phyloP scores from a whole-genome alignment of 2,113 vertebrate genomes.

The Pardalotus punctatus region DNA sequence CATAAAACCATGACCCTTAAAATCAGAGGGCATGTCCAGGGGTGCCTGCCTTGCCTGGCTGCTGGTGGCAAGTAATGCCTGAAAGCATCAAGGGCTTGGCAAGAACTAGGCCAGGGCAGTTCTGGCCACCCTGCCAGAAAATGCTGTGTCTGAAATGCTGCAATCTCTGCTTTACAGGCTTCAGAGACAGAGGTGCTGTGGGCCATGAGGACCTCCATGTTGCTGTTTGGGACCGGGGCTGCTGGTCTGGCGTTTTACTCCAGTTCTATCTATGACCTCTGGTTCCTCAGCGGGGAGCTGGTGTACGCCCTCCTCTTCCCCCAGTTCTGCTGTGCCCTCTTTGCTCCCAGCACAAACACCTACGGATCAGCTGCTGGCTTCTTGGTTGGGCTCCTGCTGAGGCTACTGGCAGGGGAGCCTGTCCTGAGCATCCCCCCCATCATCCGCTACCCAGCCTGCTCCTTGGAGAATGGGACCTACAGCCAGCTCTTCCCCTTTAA shows the following conservation, averaged over 20 bases:
- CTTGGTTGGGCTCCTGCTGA: constrained; percentile 66
- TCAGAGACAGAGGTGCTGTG: constrained; percentile 79
- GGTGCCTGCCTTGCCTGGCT: background rate
- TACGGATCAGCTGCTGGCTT: constrained; percentile 76
- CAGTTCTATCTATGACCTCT: constrained; percentile 79
- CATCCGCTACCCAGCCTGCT: constrained; percentile 73
- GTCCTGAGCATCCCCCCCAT: constrained; percentile 60
- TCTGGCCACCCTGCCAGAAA: background rate
- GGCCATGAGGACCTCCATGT: constrained; percentile 77
- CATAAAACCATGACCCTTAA: background rate
- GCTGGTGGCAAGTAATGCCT: background rate
- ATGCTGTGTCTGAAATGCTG: background rate
- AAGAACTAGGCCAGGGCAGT: background rate
- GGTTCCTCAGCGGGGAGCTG: constrained; percentile 83
- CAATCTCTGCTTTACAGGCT: constrained; percentile 66
- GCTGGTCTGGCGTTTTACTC: constrained; percentile 75
- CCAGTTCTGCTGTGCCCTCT: constrained; percentile 82
- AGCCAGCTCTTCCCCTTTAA: constrained; percentile 76
- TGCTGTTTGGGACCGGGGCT: constrained; percentile 73
- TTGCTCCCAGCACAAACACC: constrained; percentile 70
- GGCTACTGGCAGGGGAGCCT: constrained; percentile 77
- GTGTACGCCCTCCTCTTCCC: constrained; percentile 82
- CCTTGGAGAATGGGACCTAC: constrained; percentile 53
- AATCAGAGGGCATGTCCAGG: background rate
- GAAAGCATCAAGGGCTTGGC: background rate